Evolutionary conservation across 2,888 invertebrate species (phyloP).

Genomic region (Falcaria lacertinaria): DNA sequence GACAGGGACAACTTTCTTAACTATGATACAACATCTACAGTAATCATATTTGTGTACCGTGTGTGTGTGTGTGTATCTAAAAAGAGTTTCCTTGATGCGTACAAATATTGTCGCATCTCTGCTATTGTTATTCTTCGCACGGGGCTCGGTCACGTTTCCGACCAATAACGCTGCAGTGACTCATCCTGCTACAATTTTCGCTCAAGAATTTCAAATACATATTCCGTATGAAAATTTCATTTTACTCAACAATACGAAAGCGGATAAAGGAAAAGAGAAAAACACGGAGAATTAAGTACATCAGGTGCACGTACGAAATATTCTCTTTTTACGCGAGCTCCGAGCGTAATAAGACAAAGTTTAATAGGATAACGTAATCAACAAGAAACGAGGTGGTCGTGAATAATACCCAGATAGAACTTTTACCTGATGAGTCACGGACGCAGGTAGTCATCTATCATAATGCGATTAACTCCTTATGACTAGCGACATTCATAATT

Average conservation of each 20-base stretch:
- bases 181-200: conserved; percentile 69
- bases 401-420: conserved; percentile 17
- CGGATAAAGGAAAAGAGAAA: not conserved
- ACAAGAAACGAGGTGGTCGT: conserved; percentile 7
- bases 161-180: conserved; percentile 69
- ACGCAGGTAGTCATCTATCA: conserved; percentile 42
- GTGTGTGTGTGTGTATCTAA: conserved; percentile 11
- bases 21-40: not conserved
- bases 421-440: conserved; percentile 41
- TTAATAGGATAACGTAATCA: conserved; percentile 14
- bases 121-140: conserved; percentile 61
- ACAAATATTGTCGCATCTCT: conserved; percentile 47
- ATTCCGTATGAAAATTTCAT: conserved; percentile 32
- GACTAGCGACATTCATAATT: conserved; percentile 25
- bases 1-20: not conserved
- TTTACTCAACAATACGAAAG: not conserved
- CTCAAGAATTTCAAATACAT: conserved; percentile 61
- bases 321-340: not conserved
- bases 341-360: not conserved
- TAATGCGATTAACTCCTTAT: conserved; percentile 33
- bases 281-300: not conserved
- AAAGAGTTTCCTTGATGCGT: conserved; percentile 15
- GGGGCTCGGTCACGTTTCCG: conserved; percentile 59
- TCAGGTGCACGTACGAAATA: not conserved
- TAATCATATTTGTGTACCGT: conserved; percentile 5